Evolutionary conservation across 2,797 vertebrate species (phyloP), one percentile per base, ranked within the genome.

Genomic region (Cercopithecus petaurista): DNA sequence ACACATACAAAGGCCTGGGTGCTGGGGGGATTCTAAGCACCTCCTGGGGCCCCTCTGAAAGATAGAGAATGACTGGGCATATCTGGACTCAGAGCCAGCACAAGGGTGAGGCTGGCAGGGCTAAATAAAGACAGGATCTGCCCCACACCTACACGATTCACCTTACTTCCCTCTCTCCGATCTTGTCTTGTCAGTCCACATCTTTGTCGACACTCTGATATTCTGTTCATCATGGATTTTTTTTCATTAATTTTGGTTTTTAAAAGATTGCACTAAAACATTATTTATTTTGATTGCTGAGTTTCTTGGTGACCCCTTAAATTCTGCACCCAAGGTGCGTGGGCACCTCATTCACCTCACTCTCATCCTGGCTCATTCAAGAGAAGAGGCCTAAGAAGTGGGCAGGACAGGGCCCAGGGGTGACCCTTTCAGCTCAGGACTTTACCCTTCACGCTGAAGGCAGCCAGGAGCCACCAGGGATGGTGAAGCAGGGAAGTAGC

Each of bases 61-160:
- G 14, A 12, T 14, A 1, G 15, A 22, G 15, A 36, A 48, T 13
- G 52, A 88, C 21, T 1, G 7, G n/a, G 41, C 0, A 2, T 15
- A 2, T 46, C 33, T 17, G 19, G 67, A 22, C 0, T 1, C 4
- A 17, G 21, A 61, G 52, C 41, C 19, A 13, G 48, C 10, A 4
- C 50, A 2, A 4, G 9, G 7, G 50, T 0, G 36, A 81, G 61
- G 57, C 3, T 0, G 24, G 59, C 19, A 17, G 67, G 46, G 28
- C 22, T 19, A 19, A 33, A 30, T 4, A 15, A 80, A 57, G 80
- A 33, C 24, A 59, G 50, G 24, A 9, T 59, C 61, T 43, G 26
- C 19, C 6, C 1, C 0, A 3, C n/a, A 21, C 48, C 8, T 55
- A 28, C 22, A 1, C 0, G 0, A 26, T n/a, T 90, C 59, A 10